Evolutionary conservation across 2,888 invertebrate genomes (phyloP).

Genomic region (Oscheius sp.): DNA sequence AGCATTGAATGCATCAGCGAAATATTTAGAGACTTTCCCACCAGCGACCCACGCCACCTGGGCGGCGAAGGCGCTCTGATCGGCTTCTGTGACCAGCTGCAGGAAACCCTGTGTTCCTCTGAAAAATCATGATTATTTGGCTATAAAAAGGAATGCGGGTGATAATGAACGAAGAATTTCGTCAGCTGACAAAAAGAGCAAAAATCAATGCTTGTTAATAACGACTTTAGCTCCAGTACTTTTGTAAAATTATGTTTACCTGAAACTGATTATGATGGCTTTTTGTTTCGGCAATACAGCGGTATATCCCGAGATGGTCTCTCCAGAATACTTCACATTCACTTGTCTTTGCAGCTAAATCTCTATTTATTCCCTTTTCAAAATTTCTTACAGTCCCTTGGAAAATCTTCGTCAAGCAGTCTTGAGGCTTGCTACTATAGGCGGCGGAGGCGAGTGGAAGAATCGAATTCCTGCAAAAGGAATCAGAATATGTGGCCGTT

Average conservation of each 20-base stretch:
- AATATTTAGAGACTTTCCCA: constrained; percentile 55
- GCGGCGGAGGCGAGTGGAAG: constrained; percentile 56
- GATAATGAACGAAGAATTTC: not conserved
- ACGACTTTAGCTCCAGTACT: not conserved
- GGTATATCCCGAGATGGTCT: constrained; percentile 55
- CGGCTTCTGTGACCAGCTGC: constrained; percentile 54
- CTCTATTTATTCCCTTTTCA: not conserved
- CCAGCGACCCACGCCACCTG: constrained; percentile 10
- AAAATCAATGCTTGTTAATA: not conserved
- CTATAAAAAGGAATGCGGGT: no score
- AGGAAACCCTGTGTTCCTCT: constrained; percentile 55
- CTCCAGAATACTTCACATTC: constrained; percentile 46
- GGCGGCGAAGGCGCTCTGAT: constrained; percentile 44
- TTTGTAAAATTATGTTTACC: constrained; percentile 35
- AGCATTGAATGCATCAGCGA: constrained; percentile 57
- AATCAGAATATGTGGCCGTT: constrained; percentile 37
- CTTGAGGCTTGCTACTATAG: constrained; percentile 49
- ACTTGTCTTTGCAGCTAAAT: constrained; percentile 44
- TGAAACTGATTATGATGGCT: constrained; percentile 58
- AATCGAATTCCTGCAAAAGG: constrained; percentile 42
- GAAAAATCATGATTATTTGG: constrained; percentile 18
- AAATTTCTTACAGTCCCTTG: constrained; percentile 16
- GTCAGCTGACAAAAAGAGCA: not conserved
- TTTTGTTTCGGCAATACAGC: constrained; percentile 43
- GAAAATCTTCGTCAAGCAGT: constrained; percentile 46